Evolutionary conservation across 2,797 vertebrate genomes (phyloP).

Genomic region (Platyrinchus mystaceus): DNA sequence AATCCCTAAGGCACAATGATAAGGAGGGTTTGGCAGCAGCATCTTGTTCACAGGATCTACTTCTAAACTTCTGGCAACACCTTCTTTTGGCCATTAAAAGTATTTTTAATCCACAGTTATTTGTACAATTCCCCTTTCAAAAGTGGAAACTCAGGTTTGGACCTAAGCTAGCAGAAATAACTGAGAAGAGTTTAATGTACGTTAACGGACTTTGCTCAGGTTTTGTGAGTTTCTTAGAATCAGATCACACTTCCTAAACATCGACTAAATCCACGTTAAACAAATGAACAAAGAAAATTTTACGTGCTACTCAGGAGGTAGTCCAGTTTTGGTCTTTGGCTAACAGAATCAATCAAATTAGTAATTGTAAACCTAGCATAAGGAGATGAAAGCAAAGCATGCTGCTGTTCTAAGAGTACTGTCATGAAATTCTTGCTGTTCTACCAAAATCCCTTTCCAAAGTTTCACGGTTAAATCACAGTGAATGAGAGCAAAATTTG

Average conservation of each 20-base stretch:
- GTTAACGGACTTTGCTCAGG: background rate
- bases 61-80: background rate
- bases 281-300: background rate
- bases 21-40: background rate
- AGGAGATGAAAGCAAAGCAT: background rate
- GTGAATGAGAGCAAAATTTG: background rate
- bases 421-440: background rate
- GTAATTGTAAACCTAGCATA: constrained; percentile 25
- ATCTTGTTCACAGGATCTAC: background rate
- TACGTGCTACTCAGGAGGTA: background rate
- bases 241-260: background rate
- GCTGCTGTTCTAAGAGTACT: background rate
- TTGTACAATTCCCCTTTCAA: background rate
- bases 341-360: constrained; percentile 4
- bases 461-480: background rate
- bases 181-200: background rate
- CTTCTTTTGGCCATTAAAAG: background rate
- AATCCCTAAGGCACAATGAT: background rate
- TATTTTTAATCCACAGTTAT: background rate
- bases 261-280: background rate
- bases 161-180: background rate
- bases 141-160: background rate
- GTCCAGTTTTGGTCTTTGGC: constrained; percentile 24
- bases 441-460: background rate
- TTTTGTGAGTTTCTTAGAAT: background rate